Evolutionary conservation across 2,113 vertebrate species (phyloP).

Genomic region (Delphinus delphis): DNA sequence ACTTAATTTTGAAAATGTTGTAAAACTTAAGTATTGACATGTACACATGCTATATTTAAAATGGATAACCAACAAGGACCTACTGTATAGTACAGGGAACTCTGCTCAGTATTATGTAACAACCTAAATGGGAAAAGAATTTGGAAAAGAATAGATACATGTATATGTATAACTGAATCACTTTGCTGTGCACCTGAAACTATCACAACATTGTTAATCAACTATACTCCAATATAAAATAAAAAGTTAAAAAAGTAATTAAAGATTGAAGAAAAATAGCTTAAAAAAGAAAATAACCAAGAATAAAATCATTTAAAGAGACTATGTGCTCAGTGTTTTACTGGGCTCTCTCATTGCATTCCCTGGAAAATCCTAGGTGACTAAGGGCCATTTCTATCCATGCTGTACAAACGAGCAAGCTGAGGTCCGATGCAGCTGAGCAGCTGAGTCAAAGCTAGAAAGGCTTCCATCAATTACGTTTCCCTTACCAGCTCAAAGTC

Average conservation of each 20-base stretch:
- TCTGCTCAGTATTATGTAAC: fast-evolving
- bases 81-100: fast-evolving
- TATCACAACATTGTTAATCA: background rate
- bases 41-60: background rate
- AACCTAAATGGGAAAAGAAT: background rate
- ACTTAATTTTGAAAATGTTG: background rate
- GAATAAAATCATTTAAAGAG: background rate
- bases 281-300: background rate
- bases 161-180: background rate
- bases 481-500: background rate
- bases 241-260: background rate
- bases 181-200: background rate
- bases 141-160: too few species aligned
- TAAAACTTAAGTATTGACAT: background rate
- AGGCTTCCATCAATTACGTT: background rate
- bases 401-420: background rate
- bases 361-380: background rate
- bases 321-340: background rate
- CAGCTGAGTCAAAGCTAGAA: background rate
- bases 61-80: too few species aligned
- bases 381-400: background rate
- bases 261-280: background rate
- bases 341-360: background rate
- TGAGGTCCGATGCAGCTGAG: background rate
- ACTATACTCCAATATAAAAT: background rate